A percentile compares a stretch with the other conserved stretches of the same genome.
Conservation (phyloP, 2,113 vertebrate species). For the Ramphastos sulfuratus region DNA sequence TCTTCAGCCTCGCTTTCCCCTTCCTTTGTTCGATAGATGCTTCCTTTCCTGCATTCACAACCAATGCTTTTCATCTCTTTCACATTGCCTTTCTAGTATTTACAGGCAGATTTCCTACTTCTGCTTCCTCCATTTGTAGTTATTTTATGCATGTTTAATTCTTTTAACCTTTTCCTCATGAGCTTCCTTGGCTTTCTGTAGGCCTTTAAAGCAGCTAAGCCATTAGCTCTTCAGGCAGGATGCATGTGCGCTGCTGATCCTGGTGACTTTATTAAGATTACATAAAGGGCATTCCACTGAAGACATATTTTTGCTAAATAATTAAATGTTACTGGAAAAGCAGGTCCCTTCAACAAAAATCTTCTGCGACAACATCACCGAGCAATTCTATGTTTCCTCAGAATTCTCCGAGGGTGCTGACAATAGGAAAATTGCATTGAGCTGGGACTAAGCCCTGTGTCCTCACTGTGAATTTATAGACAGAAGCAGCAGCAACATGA, state of each 20-base stretch:
- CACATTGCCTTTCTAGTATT: background rate
- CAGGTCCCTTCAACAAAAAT: slow-evolving; percentile 28
- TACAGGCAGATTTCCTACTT: background rate
- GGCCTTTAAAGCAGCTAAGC: background rate
- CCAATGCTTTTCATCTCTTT: background rate
- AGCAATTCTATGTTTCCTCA: slow-evolving; percentile 3
- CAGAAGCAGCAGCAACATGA: background rate
- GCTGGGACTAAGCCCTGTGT: background rate
- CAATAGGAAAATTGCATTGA: background rate
- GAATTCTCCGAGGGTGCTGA: background rate
- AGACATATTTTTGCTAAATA: background rate
- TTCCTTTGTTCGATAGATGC: slow-evolving; percentile 24
- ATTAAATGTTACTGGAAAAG: slow-evolving; percentile 35
- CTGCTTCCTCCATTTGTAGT: background rate
- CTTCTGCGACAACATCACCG: background rate
- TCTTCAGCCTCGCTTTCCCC: slow-evolving; percentile 2
- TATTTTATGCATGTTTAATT: slow-evolving; percentile 27
- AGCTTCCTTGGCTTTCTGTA: background rate
- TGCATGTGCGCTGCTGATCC: background rate
- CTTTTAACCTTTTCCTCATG: slow-evolving; percentile 14
- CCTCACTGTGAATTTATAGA: background rate
- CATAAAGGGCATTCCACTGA: slow-evolving; percentile 35
- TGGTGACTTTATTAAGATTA: slow-evolving; percentile 38
- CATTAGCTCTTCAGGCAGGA: background rate
- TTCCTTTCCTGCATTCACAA: background rate